phyloP scores from a whole-genome alignment of 2,113 vertebrate species.

The Murina feae region DNA sequence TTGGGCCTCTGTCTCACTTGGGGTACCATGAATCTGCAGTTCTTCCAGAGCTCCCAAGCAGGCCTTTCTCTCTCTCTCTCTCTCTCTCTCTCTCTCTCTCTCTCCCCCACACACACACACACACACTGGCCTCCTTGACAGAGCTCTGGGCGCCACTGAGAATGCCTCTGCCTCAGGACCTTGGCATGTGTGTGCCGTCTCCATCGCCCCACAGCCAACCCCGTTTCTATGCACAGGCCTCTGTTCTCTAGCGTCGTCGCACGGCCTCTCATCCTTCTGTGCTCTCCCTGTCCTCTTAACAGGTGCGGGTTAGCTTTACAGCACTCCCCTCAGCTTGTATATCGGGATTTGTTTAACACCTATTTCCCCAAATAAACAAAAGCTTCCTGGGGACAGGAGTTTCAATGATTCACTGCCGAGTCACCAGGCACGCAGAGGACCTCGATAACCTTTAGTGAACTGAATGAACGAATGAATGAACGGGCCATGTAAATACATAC shows the following conservation, averaged over 20 bases:
- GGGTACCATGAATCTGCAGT: neutral
- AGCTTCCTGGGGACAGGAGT: neutral
- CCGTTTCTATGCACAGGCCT: neutral
- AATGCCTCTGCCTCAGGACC: neutral
- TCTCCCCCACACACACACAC: too few relatives aligned
- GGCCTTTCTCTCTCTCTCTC: neutral
- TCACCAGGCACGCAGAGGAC: neutral
- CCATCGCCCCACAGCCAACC: accelerated
- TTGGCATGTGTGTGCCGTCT: accelerated
- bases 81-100: neutral
- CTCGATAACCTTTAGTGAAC: accelerated
- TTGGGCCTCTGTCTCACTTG: neutral
- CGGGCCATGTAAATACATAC: neutral
- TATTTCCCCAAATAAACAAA: neutral
- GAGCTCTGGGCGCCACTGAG: neutral
- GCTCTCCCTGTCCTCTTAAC: neutral
- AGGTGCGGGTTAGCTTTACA: neutral
- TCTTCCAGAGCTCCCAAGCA: neutral
- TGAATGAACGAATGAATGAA: neutral
- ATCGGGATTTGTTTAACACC: neutral
- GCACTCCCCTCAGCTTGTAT: neutral
- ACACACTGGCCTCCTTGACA: neutral
- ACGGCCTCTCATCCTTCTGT: neutral
- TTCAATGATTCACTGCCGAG: neutral
- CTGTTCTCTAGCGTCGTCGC: neutral